Evolutionary conservation across 2,888 invertebrate genomes (phyloP), one percentile per base, ranked within the genome.

Genomic region (Sinodicranocentrus sp.): DNA sequence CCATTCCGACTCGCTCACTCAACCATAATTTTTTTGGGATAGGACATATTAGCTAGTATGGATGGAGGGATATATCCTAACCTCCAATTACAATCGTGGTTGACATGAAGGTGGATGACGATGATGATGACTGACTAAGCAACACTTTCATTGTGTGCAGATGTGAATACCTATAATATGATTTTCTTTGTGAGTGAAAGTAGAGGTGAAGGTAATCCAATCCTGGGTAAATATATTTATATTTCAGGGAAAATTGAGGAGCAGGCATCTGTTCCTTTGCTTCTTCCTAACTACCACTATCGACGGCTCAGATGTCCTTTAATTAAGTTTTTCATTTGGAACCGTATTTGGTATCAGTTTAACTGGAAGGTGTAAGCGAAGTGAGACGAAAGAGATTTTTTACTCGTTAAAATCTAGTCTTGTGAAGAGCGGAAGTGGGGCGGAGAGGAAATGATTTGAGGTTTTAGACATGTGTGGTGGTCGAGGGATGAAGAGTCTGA

Each of bases 261-360:
- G 8, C 57, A 8, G 13, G 33, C 28, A 61, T 61, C 33, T 33
- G 15, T n/a, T n/a, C 13, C 39, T 39, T 39, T 39, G 15, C 48
- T n/a, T 39, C 39, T 39, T 39, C 13, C 39, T 13, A 39, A 13
- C 48, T n/a, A 13, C 8, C 48, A n/a, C 48, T 48, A 10, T 13
- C n/a, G 48, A 63, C 39, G 25, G 78, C 68, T 79, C 79, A 72
- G 72, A 72, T 79, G 79, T 79, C 79, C 65, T 65, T 79, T 79
- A 72, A 79, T 79, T 72, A 79, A 72, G 54, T 79, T 72, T 65
- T 28, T 78, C 68, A 70, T 70, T 70, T 70, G 48, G 61, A 44
- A 21, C 13, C 48, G 48, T 48, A 48, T 8, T 21, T 5, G 23
- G 3, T 21, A 72, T 57, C 59, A 57, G 17, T 21, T 57, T 23